phyloP scores from a whole-genome alignment of 2,113 vertebrate genomes.

The Channa maculata region DNA sequence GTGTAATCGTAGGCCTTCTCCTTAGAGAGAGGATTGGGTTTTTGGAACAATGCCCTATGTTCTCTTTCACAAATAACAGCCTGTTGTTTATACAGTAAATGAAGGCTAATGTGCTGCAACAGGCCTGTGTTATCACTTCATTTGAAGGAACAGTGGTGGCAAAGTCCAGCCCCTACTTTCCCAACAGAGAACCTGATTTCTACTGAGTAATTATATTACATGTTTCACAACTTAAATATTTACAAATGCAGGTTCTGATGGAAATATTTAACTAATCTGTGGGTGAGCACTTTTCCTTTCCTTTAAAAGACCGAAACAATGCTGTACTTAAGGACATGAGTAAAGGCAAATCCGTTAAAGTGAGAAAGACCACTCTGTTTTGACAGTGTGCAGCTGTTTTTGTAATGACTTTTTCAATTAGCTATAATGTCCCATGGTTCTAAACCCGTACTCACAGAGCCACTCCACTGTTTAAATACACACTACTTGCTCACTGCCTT shows the following conservation, averaged over 20 bases:
- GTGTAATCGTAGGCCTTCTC: neutral
- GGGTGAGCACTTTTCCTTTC: neutral
- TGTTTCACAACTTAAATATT: constrained; percentile 47
- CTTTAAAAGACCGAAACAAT: too few species aligned
- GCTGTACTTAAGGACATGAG: neutral
- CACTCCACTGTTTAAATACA: constrained; percentile 54
- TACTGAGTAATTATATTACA: constrained; percentile 47
- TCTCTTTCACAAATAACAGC: constrained; percentile 21
- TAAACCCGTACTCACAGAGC: constrained; percentile 37
- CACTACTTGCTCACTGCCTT: constrained; percentile 15
- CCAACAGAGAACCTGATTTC: constrained; percentile 55
- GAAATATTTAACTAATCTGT: constrained; percentile 19
- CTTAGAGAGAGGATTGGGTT: neutral
- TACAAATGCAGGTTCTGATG: constrained; percentile 34
- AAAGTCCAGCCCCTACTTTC: constrained; percentile 51
- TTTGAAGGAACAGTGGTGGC: constrained; percentile 49
- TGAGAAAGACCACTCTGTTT: neutral
- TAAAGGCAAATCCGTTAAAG: constrained; percentile 7
- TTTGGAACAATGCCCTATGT: constrained; percentile 2
- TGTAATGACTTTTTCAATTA: constrained; percentile 43
- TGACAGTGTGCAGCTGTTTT: constrained; percentile 32
- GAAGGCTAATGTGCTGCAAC: constrained; percentile 26
- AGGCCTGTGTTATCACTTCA: constrained; percentile 35
- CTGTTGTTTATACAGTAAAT: constrained; percentile 20
- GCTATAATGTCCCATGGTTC: constrained; percentile 23